Percentiles rank a stretch among this genome's conserved stretches.
Conservation (phyloP, 1,140 invertebrate genomes). For the Proctacanthus coquilletti region DNA sequence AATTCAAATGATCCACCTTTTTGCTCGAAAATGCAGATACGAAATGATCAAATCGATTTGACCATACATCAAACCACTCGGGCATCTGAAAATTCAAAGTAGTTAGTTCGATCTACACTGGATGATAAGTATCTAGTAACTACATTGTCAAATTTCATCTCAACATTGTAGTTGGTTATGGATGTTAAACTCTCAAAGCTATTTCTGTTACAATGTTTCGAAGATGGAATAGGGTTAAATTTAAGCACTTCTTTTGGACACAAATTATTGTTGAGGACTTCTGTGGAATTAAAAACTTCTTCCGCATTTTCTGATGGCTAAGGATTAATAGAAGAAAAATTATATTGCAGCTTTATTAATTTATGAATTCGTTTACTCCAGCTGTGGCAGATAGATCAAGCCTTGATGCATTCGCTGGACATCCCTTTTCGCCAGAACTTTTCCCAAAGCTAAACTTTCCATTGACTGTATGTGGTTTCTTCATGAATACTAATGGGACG, state of each 20-base stretch:
- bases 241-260: conserved; percentile 28
- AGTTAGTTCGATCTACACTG: no score
- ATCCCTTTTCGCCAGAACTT: conserved; percentile 14
- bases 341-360: conserved; percentile 1
- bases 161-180: conserved; percentile 24
- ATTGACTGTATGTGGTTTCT: conserved; percentile 24
- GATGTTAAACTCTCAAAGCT: conserved; percentile 28
- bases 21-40: conserved; percentile 21
- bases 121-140: no score
- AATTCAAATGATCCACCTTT: conserved; percentile 21
- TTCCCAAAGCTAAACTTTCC: conserved; percentile 20
- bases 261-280: conserved; percentile 20
- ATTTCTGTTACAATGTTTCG: conserved; percentile 25
- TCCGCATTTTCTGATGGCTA: conserved; percentile 26
- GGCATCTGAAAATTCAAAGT: conserved; percentile 17
- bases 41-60: conserved; percentile 22
- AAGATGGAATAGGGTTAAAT: conserved; percentile 25
- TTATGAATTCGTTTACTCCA: conserved; percentile 16
- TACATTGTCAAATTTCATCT: conserved; percentile 25
- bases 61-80: conserved; percentile 26
- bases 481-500: conserved; percentile 25
- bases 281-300: conserved; percentile 18
- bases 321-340: neutral
- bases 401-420: conserved; percentile 17
- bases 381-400: conserved; percentile 20